Conservation (phyloP, 1,140 invertebrate species). For the Zaprionus africanus region DNA sequence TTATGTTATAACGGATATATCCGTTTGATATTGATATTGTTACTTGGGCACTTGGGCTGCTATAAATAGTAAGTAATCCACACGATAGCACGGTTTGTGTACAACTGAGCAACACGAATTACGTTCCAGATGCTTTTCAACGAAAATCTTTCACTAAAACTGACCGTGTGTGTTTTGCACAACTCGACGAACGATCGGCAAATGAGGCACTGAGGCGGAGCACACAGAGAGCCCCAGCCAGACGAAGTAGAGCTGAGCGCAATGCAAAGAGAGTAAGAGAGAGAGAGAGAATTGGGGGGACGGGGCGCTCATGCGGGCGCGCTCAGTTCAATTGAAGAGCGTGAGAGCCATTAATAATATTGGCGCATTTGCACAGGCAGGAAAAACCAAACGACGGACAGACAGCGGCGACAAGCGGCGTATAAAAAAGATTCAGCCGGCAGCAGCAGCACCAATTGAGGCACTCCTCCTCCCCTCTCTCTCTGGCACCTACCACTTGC, state of each 20-base stretch:
- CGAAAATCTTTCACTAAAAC: conserved; percentile 31
- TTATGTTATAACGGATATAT: no score
- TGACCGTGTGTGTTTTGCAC: conserved; percentile 59
- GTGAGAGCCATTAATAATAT: conserved; percentile 74
- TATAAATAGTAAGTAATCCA: conserved; percentile 59
- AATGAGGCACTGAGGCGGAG: conserved; percentile 33
- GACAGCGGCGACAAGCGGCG: conserved; percentile 40
- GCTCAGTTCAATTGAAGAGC: conserved; percentile 74
- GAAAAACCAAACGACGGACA: conserved; percentile 41
- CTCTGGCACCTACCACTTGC: no score
- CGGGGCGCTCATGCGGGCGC: conserved; percentile 39
- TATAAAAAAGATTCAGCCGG: conserved; percentile 17
- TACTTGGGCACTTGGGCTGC: conserved; percentile 1
- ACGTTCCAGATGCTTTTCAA: conserved; percentile 71
- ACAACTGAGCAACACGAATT: conserved; percentile 69
- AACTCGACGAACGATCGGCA: conserved; percentile 56
- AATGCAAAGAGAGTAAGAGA: neutral
- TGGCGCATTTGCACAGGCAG: conserved; percentile 55
- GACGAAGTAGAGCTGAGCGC: neutral
- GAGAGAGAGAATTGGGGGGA: neutral
- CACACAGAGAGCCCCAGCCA: conserved; percentile 14
- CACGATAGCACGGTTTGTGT: conserved; percentile 63
- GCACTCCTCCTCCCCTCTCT: neutral
- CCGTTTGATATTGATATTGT: no score
- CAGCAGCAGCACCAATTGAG: conserved; percentile 37